Evolutionary conservation across 2,113 vertebrate species (phyloP).

Genomic region (Bujurquina vittata): DNA sequence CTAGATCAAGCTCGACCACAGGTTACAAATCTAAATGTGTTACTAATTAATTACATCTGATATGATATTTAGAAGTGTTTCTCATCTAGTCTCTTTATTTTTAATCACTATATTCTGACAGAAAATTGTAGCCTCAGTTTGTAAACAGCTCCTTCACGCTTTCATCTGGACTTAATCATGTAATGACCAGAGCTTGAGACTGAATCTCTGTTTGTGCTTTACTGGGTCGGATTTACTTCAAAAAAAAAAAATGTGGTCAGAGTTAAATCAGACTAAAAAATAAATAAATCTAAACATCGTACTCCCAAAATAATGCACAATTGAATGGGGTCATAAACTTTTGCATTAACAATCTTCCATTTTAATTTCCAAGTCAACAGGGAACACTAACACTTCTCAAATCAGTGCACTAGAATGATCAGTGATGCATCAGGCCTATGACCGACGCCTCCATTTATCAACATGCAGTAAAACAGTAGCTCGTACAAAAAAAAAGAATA

Average conservation of each 20-base stretch:
- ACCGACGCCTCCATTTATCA: conserved; percentile 51
- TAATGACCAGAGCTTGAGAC: background rate
- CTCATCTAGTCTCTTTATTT: conserved; percentile 25
- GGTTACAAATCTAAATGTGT: conserved; percentile 60
- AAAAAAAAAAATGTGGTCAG: background rate
- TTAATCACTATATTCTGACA: background rate
- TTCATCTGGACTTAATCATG: conserved; percentile 1
- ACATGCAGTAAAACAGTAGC: conserved; percentile 79
- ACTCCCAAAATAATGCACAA: conserved; percentile 12
- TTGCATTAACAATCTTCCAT: conserved; percentile 28
- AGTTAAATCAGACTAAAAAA: conserved; percentile 28
- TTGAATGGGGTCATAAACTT: conserved; percentile 9
- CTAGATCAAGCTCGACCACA: conserved; percentile 57
- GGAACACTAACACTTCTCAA: conserved; percentile 71
- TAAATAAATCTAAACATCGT: background rate
- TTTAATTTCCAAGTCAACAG: conserved; percentile 46
- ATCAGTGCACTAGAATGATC: conserved; percentile 66
- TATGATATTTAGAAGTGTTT: conserved; percentile 66
- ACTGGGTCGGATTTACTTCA: conserved; percentile 14
- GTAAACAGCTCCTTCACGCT: conserved; percentile 9
- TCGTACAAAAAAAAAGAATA: conserved; percentile 78
- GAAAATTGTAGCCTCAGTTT: background rate
- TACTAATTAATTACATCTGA: conserved; percentile 58
- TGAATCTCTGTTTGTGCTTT: conserved; percentile 61
- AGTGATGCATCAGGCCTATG: conserved; percentile 23